Evolutionary conservation across 2,113 vertebrate genomes (phyloP).

Genomic region (Vidua chalybeata): DNA sequence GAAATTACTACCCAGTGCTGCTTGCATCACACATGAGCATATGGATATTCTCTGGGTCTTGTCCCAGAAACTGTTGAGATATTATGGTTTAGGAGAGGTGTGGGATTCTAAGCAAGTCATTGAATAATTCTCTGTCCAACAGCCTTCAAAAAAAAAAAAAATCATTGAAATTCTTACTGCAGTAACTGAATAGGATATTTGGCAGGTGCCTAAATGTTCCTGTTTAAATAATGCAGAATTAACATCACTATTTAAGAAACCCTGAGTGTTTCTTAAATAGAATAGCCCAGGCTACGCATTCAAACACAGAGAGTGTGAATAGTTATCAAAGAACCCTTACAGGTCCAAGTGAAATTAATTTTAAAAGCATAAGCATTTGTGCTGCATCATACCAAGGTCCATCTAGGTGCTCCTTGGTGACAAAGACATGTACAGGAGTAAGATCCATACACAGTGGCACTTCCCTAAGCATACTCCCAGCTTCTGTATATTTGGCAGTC

Average conservation of each 20-base stretch:
- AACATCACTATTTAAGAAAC: background rate
- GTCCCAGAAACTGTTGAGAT: constrained; percentile 3
- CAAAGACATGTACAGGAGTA: background rate
- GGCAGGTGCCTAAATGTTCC: background rate
- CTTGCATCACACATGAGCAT: background rate
- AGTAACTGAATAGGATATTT: background rate
- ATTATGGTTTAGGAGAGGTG: background rate
- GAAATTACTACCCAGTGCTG: background rate
- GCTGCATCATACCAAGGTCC: background rate
- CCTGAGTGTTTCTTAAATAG: background rate
- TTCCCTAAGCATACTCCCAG: background rate
- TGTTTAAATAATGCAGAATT: background rate
- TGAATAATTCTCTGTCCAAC: background rate
- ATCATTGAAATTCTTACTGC: background rate
- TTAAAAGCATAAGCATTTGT: background rate
- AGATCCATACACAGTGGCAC: background rate
- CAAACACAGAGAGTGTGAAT: background rate
- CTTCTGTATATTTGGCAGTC: background rate
- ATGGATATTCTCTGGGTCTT: background rate
- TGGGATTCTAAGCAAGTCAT: background rate
- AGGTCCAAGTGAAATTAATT: background rate
- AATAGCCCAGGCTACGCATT: background rate
- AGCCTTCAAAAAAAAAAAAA: background rate
- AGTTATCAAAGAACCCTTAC: background rate
- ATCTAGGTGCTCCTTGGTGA: background rate